phyloP scores from a whole-genome alignment of 2,113 vertebrate genomes.

The Otis tarda region DNA sequence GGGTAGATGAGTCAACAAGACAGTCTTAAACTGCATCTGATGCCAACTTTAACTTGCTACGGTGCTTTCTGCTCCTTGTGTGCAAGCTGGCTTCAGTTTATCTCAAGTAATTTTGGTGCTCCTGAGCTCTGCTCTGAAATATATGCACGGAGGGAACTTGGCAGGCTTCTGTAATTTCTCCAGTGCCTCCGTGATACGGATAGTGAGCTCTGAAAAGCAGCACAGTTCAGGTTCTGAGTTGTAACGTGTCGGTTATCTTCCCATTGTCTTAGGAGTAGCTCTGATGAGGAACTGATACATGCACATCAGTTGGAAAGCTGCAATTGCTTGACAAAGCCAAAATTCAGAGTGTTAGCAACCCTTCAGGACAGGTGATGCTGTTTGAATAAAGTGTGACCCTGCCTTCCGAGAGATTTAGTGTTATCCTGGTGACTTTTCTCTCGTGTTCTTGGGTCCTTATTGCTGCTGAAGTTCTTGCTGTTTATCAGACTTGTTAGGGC shows the following conservation, averaged over 20 bases:
- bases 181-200: background rate
- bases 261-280: background rate
- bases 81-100: background rate
- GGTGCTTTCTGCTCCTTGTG: background rate
- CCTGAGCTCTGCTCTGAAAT: background rate
- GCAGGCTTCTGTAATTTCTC: background rate
- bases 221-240: background rate
- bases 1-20: background rate
- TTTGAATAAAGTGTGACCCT: background rate
- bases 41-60: background rate
- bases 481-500: background rate
- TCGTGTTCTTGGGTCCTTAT: accelerated
- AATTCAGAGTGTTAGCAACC: background rate
- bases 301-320: background rate
- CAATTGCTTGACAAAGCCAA: background rate
- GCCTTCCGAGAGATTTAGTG: background rate
- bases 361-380: background rate
- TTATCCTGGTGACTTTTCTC: background rate
- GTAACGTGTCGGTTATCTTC: accelerated
- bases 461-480: background rate
- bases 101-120: background rate
- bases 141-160: background rate
- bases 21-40: background rate
- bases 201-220: background rate
- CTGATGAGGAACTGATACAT: background rate